Conservation (phyloP, 2,113 vertebrate species). For the Onychostruthus taczanowskii region DNA sequence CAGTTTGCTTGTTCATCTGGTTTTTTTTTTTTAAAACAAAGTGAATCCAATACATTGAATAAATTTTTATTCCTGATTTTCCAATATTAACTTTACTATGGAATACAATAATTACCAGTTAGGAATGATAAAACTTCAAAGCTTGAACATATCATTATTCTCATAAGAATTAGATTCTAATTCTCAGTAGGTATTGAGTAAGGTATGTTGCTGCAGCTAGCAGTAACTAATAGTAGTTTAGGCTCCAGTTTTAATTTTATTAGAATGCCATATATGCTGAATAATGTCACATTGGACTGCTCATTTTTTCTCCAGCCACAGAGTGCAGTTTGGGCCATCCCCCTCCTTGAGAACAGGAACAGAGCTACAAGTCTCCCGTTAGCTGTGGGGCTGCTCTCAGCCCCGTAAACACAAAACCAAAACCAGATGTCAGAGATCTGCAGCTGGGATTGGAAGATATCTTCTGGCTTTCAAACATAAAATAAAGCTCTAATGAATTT, state of each 20-base stretch:
- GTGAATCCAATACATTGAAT: neutral
- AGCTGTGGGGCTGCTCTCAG: neutral
- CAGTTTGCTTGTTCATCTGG: neutral
- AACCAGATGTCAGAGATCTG: constrained; percentile 16
- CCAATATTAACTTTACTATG: neutral
- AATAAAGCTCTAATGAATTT: neutral
- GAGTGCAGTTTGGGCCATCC: neutral
- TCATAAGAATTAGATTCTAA: neutral
- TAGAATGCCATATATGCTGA: neutral
- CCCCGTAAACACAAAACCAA: constrained; percentile 4
- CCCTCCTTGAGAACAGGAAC: neutral
- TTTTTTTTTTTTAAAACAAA: neutral
- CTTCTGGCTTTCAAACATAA: neutral
- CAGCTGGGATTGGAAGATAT: neutral
- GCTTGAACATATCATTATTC: neutral
- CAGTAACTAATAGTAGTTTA: neutral
- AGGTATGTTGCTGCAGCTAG: neutral
- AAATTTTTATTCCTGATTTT: neutral
- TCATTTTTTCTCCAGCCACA: neutral
- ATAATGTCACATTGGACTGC: neutral
- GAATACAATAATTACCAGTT: neutral
- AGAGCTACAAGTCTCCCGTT: neutral
- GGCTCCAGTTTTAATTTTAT: neutral
- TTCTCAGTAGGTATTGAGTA: neutral
- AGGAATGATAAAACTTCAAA: neutral